Percentiles rank a stretch among this genome's conserved stretches.
These are phyloP conservation scores for Solen grandis DNA, from an alignment of 1,140 invertebrate genomes.

Conservation along the genomic window DNA sequence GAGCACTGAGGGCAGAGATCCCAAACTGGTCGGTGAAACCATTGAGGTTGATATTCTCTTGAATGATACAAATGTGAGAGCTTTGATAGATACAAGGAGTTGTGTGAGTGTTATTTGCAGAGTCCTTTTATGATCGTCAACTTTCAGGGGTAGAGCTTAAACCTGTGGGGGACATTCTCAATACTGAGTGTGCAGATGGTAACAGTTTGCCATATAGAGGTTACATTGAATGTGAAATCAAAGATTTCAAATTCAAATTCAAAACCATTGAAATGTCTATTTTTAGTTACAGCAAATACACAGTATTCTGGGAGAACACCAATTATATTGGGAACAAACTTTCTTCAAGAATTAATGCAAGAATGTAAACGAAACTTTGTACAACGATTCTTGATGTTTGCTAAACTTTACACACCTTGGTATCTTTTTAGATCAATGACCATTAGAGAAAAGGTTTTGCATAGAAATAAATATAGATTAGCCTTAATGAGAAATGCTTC, in stretches of 20 bases:
- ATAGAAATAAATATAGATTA: constrained; percentile 1
- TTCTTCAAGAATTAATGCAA: neutral
- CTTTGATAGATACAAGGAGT: constrained; percentile 17
- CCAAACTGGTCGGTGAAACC: constrained; percentile 1
- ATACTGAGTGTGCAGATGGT: neutral
- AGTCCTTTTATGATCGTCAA: constrained; percentile 16
- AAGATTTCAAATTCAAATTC: too few species aligned
- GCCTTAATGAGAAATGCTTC: constrained; percentile 2
- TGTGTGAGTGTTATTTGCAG: constrained; percentile 11
- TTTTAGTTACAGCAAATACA: neutral
- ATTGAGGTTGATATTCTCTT: constrained; percentile 7
- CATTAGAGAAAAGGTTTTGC: constrained; percentile 2
- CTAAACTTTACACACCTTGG: neutral
- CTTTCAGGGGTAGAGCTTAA: neutral
- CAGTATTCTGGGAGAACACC: constrained; percentile 4
- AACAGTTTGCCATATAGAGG: constrained; percentile 9
- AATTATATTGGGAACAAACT: constrained; percentile 8
- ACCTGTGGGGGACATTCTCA: neutral
- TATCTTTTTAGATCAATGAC: constrained; percentile 12
- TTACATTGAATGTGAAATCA: constrained; percentile 4
- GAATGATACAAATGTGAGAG: neutral
- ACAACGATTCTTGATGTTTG: neutral
- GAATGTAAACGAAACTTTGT: neutral
- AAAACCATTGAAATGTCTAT: too few species aligned
- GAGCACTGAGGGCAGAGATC: neutral